These are phyloP conservation scores for Chondrilla cf. caribensis DNA, from an alignment of 37 sponge, comb jelly and placozoan species.

Conservation along the genomic window DNA sequence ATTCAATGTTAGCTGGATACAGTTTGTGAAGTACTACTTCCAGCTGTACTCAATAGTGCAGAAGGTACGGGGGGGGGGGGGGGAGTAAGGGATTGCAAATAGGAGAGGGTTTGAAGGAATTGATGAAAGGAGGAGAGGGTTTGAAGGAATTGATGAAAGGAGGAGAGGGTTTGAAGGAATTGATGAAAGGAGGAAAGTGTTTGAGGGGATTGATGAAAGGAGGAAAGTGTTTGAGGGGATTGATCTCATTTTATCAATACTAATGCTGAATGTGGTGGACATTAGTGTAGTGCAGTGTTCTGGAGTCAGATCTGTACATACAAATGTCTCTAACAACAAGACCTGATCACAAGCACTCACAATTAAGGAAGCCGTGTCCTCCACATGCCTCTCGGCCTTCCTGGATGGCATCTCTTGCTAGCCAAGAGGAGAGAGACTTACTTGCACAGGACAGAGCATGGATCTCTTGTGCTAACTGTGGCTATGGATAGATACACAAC, in stretches of 20 bases:
- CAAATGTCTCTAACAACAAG: no score
- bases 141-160: no score
- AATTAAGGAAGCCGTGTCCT: constrained; percentile 93
- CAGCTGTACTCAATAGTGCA: not conserved
- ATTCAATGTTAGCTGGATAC: not conserved
- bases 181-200: no score
- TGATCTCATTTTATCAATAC: no score
- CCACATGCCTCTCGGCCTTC: constrained; percentile 98
- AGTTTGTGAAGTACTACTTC: not conserved
- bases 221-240: no score
- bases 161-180: no score
- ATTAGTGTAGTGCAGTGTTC: no score
- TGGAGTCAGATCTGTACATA: no score
- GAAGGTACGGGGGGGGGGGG: not conserved
- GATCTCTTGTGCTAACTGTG: constrained; percentile 73
- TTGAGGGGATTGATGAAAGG: no score
- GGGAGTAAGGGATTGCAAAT: not conserved
- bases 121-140: no score
- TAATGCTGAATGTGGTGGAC: no score
- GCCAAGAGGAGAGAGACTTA: constrained; percentile 74
- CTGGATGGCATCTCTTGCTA: constrained; percentile 76
- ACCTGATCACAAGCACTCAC: constrained; percentile 18
- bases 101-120: no score
- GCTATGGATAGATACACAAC: constrained; percentile 23
- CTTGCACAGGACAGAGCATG: constrained; percentile 80